Evolutionary conservation across 2,888 invertebrate species (phyloP).

Genomic region (Lobophora halterata): DNA sequence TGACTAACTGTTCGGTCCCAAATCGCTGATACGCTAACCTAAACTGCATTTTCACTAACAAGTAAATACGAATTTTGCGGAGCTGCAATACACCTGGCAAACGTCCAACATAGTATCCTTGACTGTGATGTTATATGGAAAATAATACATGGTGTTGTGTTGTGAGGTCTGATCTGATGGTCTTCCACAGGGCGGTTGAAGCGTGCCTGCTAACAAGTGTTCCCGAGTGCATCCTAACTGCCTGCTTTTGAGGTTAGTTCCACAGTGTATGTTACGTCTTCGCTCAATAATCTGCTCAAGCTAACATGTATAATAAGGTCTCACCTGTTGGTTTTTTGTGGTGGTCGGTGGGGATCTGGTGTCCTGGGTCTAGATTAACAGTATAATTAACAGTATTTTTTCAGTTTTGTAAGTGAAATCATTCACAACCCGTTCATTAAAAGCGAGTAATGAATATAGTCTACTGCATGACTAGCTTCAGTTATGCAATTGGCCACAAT

Average conservation of each 20-base stretch:
- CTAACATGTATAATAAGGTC: too few species aligned
- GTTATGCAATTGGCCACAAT: too few species aligned
- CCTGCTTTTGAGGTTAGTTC: slow-evolving; percentile 78
- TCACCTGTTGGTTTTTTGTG: too few species aligned
- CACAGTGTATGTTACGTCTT: slow-evolving; percentile 33
- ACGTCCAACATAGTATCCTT: slow-evolving; percentile 70
- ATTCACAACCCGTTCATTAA: too few species aligned
- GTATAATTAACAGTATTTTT: too few species aligned
- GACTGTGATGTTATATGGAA: slow-evolving; percentile 58
- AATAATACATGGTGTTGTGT: slow-evolving; percentile 46
- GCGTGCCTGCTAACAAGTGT: slow-evolving; percentile 68
- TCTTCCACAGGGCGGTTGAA: slow-evolving; percentile 76
- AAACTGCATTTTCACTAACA: slow-evolving; percentile 35
- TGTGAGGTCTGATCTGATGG: slow-evolving; percentile 60
- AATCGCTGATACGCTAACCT: slow-evolving; percentile 49
- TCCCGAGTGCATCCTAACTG: slow-evolving; percentile 73
- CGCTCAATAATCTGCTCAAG: too few species aligned
- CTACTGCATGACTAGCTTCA: too few species aligned
- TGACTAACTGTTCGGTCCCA: slow-evolving; percentile 31
- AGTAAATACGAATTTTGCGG: slow-evolving; percentile 46
- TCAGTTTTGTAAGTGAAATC: too few species aligned
- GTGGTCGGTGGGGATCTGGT: too few species aligned
- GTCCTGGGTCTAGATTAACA: too few species aligned
- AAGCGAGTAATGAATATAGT: too few species aligned
- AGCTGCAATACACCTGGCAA: slow-evolving; percentile 67